Conservation (phyloP, 2,888 invertebrate species). For the Brachypalpus laphriformis region DNA sequence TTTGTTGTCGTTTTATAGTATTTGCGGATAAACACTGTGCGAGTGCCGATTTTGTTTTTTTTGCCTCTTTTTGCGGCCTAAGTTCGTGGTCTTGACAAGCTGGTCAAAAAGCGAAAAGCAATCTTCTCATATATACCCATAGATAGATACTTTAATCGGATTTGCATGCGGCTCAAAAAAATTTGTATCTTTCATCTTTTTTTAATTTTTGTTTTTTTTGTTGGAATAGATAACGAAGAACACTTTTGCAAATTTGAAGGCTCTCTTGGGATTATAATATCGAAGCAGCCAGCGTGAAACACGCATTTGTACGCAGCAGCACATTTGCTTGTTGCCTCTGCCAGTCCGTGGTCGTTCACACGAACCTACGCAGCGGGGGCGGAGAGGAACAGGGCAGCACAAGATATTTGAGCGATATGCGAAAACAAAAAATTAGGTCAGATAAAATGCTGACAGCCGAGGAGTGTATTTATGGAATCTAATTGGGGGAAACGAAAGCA, state of each 20-base stretch:
- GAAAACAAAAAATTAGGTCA: conserved; percentile 69
- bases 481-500: conserved; percentile 56
- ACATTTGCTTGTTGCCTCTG: background rate
- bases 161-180: conserved; percentile 42
- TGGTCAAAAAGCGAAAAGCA: conserved; percentile 14
- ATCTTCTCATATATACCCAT: conserved; percentile 6
- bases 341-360: background rate
- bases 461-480: conserved; percentile 55
- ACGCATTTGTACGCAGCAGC: conserved; percentile 2
- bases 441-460: conserved; percentile 51
- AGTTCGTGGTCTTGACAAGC: conserved; percentile 19
- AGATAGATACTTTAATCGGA: conserved; percentile 33
- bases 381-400: background rate
- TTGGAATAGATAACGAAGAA: conserved; percentile 16
- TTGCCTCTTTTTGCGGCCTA: background rate
- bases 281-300: background rate
- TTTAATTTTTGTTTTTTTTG: background rate
- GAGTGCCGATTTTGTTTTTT: background rate
- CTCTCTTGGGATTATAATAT: conserved; percentile 28
- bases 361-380: background rate
- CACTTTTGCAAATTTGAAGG: conserved; percentile 32
- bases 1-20: conserved; percentile 13
- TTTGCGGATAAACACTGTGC: conserved; percentile 7
- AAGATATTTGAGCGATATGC: conserved; percentile 51
- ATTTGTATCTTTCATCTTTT: conserved; percentile 21